Evolutionary conservation across 2,797 vertebrate genomes (phyloP), one percentile per base, ranked within the genome.

Genomic region (Molossus alvarezi): DNA sequence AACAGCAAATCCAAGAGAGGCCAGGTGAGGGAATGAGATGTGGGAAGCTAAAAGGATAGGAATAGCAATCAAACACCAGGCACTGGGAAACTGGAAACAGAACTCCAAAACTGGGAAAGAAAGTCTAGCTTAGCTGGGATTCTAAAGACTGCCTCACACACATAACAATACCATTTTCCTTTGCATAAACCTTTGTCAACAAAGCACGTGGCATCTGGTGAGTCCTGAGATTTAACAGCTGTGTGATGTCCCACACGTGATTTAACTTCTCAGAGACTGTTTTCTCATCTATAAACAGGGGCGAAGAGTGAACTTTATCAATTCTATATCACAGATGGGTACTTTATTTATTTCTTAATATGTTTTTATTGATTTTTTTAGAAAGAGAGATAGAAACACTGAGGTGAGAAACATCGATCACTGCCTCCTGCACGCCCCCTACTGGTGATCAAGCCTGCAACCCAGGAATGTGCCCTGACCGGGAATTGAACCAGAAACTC

Each of bases 281-380:
- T 76, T 89, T 45, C 58, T 91, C 51, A 83, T 89, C 72, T 71
- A 29, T 60, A 86, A 95, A 91, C 20, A 60, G 10, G 17, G 60
- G 88, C 65, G 9, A 87, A 87, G 69, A 88, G 48, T 90, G 45
- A 95, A 93, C 1, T 58, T 20, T 27, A 84, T 51, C 45, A 29
- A 45, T 71, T 95, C 25, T 60, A 65, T 90, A 86, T 90, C 45
- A 90, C 45, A 64, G 20, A 9, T 81, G 9, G 45, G 92, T 45
- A 79, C 41, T 45, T 45, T 45, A 45, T 45, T 45, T 45, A 45
- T 45, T 45, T 45, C 6, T 45, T 45, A 45, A 45, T 45, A 45
- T 45, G 6, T 45, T 45, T 45, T 45, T 45, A 45, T 45, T 45
- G 41, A 45, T 45, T 45, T 45, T 45, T 45, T 45, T 45, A 45